A percentile compares a stretch with the other conserved stretches of the same genome.
These are phyloP conservation scores for Calliopum simillimum DNA, from an alignment of 2,888 invertebrate species.

Conservation along the genomic window DNA sequence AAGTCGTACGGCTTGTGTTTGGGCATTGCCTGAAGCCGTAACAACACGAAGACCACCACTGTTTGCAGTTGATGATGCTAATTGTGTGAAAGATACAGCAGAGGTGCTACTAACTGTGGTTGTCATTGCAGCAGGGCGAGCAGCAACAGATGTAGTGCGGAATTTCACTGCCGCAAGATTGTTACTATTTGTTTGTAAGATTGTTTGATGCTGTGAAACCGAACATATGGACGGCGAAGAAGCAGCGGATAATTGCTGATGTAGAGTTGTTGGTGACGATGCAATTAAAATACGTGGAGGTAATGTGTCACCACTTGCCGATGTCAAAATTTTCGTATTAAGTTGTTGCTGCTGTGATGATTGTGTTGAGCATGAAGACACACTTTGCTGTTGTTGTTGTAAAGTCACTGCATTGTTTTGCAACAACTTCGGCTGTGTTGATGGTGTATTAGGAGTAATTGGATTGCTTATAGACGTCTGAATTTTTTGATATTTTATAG, in stretches of 20 bases:
- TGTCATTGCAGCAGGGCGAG: conserved; percentile 47
- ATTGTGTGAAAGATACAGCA: conserved; percentile 41
- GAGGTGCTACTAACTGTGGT: conserved; percentile 39
- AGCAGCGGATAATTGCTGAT: conserved; percentile 7
- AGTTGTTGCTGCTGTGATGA: conserved; percentile 14
- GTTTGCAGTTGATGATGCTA: conserved; percentile 20
- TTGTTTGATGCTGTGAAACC: conserved; percentile 36
- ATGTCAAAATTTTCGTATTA: neutral
- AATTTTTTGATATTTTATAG: conserved; percentile 50
- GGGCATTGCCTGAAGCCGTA: conserved; percentile 45
- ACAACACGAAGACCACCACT: conserved; percentile 48
- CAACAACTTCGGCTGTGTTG: conserved; percentile 35
- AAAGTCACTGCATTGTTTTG: conserved; percentile 62
- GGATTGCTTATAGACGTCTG: conserved; percentile 43
- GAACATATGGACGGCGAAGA: neutral
- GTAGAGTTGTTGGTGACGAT: neutral
- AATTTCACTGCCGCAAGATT: conserved; percentile 56
- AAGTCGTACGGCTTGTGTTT: conserved; percentile 64
- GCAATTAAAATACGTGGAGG: conserved; percentile 24
- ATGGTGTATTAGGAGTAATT: conserved; percentile 17
- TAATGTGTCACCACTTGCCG: conserved; percentile 16
- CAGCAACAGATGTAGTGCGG: conserved; percentile 51
- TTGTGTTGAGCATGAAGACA: conserved; percentile 14
- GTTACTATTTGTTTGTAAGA: conserved; percentile 55
- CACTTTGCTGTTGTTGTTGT: conserved; percentile 20